Percentiles rank a stretch among this genome's conserved stretches.
Conservation (phyloP, 2,113 vertebrate genomes). For the Chloropsis hardwickii region DNA sequence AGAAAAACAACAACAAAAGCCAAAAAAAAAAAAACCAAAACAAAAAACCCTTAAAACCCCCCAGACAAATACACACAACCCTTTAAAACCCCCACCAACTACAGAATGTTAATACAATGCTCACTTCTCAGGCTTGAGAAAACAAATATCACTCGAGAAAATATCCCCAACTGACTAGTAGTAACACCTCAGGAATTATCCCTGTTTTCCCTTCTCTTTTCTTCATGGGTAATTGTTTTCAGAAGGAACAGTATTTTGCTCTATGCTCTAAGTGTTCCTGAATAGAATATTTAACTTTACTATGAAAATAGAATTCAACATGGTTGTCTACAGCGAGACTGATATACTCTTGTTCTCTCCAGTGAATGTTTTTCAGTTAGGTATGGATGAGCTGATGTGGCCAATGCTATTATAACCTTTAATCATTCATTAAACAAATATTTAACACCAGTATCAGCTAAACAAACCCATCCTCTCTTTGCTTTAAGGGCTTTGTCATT, state of each 20-base stretch:
- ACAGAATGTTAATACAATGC: neutral
- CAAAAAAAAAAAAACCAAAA: too few species aligned
- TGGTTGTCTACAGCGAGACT: neutral
- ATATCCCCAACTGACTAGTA: neutral
- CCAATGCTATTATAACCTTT: neutral
- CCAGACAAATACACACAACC: neutral
- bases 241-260: neutral
- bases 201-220: neutral
- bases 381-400: neutral
- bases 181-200: neutral
- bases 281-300: neutral
- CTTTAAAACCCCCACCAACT: neutral
- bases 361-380: neutral
- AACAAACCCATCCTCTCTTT: neutral
- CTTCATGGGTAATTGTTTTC: neutral
- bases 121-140: neutral
- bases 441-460: neutral
- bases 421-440: neutral
- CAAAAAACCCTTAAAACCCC: neutral
- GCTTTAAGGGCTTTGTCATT: neutral
- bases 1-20: neutral
- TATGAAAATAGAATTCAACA: neutral
- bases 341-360: neutral
- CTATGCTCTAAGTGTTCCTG: neutral
- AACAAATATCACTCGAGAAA: neutral